Conservation (phyloP, 2,113 vertebrate species). For the Rhynchopsitta pachyrhyncha region DNA sequence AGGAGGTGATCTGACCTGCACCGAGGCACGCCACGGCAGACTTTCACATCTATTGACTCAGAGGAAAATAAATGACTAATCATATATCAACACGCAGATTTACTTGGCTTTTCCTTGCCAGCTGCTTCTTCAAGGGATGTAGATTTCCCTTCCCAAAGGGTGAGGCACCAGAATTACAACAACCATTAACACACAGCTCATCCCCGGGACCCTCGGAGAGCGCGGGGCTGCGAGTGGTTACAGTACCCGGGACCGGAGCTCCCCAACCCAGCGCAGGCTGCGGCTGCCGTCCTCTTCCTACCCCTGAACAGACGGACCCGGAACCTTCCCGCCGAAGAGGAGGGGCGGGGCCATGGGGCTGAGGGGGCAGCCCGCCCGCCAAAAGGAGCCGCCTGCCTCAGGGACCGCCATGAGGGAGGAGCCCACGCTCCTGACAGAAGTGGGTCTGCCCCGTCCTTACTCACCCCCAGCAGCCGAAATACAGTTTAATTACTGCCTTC, state of each 20-base stretch:
- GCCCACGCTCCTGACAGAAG: neutral
- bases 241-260: fast-evolving
- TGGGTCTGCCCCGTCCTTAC: fast-evolving
- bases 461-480: fast-evolving
- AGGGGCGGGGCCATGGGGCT: neutral
- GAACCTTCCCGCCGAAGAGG: neutral
- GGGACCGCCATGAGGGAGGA: fast-evolving
- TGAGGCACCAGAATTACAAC: neutral
- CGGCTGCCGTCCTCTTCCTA: fast-evolving
- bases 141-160: neutral
- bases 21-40: fast-evolving
- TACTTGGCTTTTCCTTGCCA: neutral
- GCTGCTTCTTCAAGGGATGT: neutral
- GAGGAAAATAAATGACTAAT: neutral
- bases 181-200: neutral
- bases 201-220: neutral
- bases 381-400: neutral
- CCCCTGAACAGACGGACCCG: neutral
- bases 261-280: fast-evolving
- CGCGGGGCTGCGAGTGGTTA: fast-evolving
- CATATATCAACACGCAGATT: neutral
- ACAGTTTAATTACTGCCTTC: fast-evolving
- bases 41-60: neutral
- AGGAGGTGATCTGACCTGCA: neutral
- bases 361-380: neutral